phyloP scores from a whole-genome alignment of 2,113 vertebrate genomes.

The Apteryx mantelli region DNA sequence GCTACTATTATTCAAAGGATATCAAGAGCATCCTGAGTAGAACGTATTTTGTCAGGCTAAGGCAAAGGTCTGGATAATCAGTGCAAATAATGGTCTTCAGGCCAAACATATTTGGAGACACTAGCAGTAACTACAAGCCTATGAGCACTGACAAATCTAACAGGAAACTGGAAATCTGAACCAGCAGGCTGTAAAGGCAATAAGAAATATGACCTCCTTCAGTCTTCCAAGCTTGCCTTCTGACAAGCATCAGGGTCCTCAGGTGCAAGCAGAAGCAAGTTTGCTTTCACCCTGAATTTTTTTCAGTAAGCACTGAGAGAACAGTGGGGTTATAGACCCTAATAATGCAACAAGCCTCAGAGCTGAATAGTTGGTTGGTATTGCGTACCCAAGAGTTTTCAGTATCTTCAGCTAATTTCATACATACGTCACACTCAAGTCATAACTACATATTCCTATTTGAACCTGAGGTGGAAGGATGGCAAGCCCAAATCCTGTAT shows the following conservation, averaged over 20 bases:
- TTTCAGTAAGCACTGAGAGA: background rate
- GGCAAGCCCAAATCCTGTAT: background rate
- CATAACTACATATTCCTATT: background rate
- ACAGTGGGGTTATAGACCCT: background rate
- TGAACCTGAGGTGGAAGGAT: background rate
- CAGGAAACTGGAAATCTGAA: background rate
- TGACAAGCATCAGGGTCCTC: background rate
- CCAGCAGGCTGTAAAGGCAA: background rate
- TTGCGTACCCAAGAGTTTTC: background rate
- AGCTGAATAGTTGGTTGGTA: rapidly evolving
- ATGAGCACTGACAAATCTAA: background rate
- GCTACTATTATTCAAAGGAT: background rate
- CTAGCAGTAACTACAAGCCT: background rate
- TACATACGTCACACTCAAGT: background rate
- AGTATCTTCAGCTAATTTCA: background rate
- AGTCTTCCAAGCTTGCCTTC: background rate
- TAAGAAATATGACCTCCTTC: background rate
- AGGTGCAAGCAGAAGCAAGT: background rate
- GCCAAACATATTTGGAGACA: background rate
- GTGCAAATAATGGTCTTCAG: background rate
- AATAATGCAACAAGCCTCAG: background rate
- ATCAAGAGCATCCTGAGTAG: background rate
- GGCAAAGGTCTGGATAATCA: background rate
- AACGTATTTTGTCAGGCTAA: background rate
- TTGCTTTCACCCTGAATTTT: background rate